A percentile compares a stretch with the other conserved stretches of the same genome.
These are phyloP conservation scores for Paralvinella palmiformis DNA, from an alignment of 1,140 invertebrate species.

Conservation along the genomic window DNA sequence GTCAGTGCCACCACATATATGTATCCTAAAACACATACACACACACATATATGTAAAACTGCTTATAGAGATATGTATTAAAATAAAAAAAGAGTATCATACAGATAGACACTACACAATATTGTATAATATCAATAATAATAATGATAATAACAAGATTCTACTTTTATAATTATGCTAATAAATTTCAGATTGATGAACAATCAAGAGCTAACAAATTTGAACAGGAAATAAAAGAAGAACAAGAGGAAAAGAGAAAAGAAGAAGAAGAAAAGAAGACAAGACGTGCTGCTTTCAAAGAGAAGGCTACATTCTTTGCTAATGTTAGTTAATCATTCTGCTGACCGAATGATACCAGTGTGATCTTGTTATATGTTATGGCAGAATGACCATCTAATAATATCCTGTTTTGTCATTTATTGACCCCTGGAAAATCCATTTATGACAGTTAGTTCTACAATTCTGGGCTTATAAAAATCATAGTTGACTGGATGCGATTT, in stretches of 20 bases:
- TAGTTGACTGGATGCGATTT: too few relatives aligned
- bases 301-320: conserved; percentile 15
- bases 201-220: conserved; percentile 7
- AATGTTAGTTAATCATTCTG: too few relatives aligned
- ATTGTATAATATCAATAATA: not conserved
- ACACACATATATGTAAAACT: not conserved
- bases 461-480: too few relatives aligned
- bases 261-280: conserved; percentile 19
- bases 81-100: not conserved
- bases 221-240: conserved; percentile 18
- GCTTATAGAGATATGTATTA: not conserved
- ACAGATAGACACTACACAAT: too few relatives aligned
- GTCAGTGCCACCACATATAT: not conserved
- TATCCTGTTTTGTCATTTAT: too few relatives aligned
- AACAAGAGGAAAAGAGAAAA: conserved; percentile 16
- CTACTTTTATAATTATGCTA: not conserved
- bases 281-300: conserved; percentile 17
- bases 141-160: not conserved
- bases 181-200: conserved; percentile 10
- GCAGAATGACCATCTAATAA: too few relatives aligned
- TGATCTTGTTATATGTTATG: too few relatives aligned
- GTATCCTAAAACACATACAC: not conserved
- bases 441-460: too few relatives aligned
- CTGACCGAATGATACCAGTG: too few relatives aligned
- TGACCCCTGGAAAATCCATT: too few relatives aligned